These are phyloP conservation scores for Heliothis virescens DNA, from an alignment of 1,140 invertebrate genomes.

Conservation along the genomic window DNA sequence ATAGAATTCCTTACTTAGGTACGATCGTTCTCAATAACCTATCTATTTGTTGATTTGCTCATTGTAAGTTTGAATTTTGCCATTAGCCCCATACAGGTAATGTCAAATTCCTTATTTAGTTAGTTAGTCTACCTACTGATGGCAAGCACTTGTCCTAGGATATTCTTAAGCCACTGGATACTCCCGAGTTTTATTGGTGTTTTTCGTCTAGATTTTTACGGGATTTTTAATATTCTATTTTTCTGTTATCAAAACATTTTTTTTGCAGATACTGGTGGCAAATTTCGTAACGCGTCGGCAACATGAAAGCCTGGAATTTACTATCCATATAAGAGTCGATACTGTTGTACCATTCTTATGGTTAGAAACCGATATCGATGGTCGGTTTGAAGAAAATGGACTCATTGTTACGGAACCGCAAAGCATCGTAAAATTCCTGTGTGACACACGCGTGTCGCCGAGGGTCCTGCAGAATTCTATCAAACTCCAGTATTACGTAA, in stretches of 20 bases:
- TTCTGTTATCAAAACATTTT: background rate
- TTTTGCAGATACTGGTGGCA: constrained; percentile 70
- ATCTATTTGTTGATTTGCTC: no score
- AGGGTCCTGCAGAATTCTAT: constrained; percentile 64
- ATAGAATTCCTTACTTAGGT: constrained; percentile 19
- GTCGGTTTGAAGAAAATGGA: constrained; percentile 75
- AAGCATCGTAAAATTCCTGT: constrained; percentile 56
- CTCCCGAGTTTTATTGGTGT: no score
- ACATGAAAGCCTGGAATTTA: constrained; percentile 43
- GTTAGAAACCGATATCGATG: constrained; percentile 67
- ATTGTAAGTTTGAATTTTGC: no score
- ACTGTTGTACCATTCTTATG: constrained; percentile 73
- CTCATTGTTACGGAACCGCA: constrained; percentile 68
- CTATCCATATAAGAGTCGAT: constrained; percentile 65
- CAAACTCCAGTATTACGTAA: constrained; percentile 72
- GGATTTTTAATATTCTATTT: no score
- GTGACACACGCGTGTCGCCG: constrained; percentile 52
- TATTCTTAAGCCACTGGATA: no score
- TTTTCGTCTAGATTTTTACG: no score
- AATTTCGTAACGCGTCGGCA: constrained; percentile 36
- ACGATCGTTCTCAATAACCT: no score
- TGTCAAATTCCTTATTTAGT: no score
- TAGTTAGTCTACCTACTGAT: no score
- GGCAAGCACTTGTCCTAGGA: no score
- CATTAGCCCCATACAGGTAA: no score